Evolutionary conservation across 1,140 invertebrate species (phyloP).

Genomic region (Dufourea novaeangliae): DNA sequence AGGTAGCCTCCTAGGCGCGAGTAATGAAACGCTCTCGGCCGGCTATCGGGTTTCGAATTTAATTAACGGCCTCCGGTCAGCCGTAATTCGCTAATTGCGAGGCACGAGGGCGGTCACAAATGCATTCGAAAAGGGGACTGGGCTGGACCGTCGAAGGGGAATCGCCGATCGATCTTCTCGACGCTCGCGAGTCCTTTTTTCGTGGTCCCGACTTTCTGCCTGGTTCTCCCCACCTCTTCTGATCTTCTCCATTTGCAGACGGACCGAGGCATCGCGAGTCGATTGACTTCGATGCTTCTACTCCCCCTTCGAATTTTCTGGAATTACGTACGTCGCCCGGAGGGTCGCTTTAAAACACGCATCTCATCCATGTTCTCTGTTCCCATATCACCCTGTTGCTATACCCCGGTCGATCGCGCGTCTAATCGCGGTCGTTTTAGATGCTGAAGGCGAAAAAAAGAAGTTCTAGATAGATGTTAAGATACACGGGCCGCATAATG

Average conservation of each 20-base stretch:
- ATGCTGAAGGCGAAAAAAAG: not conserved
- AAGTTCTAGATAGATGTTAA: too few species aligned
- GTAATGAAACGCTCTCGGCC: slow-evolving; percentile 66
- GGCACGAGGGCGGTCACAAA: slow-evolving; percentile 60
- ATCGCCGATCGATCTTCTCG: slow-evolving; percentile 67
- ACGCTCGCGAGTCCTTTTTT: slow-evolving; percentile 64
- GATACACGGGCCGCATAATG: too few species aligned
- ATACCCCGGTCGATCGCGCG: not conserved
- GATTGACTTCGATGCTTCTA: slow-evolving; percentile 21
- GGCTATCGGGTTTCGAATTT: slow-evolving; percentile 75
- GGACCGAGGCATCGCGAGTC: slow-evolving; percentile 14
- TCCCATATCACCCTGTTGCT: not conserved
- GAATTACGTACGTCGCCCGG: slow-evolving; percentile 27
- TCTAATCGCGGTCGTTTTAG: not conserved
- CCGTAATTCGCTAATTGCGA: slow-evolving; percentile 78
- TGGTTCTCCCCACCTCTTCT: not conserved
- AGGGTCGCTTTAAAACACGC: not conserved
- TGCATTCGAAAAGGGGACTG: slow-evolving; percentile 46
- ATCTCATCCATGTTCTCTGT: not conserved
- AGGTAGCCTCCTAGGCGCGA: slow-evolving; percentile 61
- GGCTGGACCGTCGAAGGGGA: slow-evolving; percentile 61
- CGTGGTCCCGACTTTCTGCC: slow-evolving; percentile 15
- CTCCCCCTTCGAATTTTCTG: slow-evolving; percentile 24
- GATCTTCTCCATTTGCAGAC: slow-evolving; percentile 15
- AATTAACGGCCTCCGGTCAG: slow-evolving; percentile 75